These are phyloP conservation scores for Sphenodon punctatus DNA, from an alignment of 2,797 vertebrate species.

Conservation along the genomic window DNA sequence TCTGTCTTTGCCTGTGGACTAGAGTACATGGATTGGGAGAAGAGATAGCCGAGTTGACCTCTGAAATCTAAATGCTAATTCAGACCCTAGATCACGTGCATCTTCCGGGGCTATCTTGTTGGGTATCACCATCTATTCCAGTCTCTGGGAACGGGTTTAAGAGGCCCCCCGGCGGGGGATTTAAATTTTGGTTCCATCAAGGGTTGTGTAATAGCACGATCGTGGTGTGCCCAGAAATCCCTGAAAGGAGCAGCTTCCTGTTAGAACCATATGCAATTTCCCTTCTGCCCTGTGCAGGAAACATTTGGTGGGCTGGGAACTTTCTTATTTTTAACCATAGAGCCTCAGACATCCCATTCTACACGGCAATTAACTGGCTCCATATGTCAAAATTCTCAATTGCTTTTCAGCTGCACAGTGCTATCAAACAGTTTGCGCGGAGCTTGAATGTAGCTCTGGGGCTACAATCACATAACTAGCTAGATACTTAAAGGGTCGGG, in stretches of 20 bases:
- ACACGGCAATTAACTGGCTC: accelerated
- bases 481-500: too few species aligned
- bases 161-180: constrained; percentile 55
- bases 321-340: background rate
- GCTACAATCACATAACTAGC: too few species aligned
- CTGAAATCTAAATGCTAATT: constrained; percentile 58
- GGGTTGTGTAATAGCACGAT: background rate
- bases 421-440: background rate
- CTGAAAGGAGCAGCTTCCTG: background rate
- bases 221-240: background rate
- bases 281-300: background rate
- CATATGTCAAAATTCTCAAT: background rate
- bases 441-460: too few species aligned
- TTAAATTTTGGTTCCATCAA: constrained; percentile 23
- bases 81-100: constrained; percentile 20
- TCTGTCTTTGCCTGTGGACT: constrained; percentile 25
- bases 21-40: background rate
- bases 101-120: constrained; percentile 35
- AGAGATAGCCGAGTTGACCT: constrained; percentile 51
- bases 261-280: background rate
- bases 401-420: background rate
- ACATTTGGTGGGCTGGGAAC: background rate
- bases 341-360: background rate
- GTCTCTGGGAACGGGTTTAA: too few species aligned
- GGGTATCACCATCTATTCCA: too few species aligned